Evolutionary conservation across 2,113 vertebrate genomes (phyloP).

Genomic region (Aptenodytes forsteri): DNA sequence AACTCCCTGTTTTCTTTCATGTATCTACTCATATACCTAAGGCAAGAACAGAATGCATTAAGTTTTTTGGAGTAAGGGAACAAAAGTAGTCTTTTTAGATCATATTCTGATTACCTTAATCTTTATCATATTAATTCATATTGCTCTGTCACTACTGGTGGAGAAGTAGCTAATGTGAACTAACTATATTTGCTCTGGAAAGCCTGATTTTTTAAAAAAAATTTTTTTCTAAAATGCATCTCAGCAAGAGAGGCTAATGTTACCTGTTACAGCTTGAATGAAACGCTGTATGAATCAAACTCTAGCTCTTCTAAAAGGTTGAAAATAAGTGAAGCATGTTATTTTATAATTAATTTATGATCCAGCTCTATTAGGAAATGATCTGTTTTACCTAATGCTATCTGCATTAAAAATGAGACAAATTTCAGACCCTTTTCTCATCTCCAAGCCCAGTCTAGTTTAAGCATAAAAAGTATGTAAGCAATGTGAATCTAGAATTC

Average conservation of each 20-base stretch:
- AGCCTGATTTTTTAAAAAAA: neutral
- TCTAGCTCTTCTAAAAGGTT: conserved; percentile 16
- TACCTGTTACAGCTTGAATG: conserved; percentile 55
- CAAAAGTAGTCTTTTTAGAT: neutral
- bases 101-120: conserved; percentile 52
- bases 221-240: conserved; percentile 16
- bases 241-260: conserved; percentile 40
- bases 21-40: neutral
- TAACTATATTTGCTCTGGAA: conserved; percentile 61
- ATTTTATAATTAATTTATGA: neutral
- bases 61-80: neutral
- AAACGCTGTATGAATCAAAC: conserved; percentile 8
- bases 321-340: neutral
- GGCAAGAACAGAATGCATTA: neutral
- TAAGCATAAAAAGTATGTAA: neutral
- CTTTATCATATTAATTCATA: conserved; percentile 17
- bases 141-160: neutral
- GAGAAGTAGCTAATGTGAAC: conserved; percentile 44
- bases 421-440: neutral
- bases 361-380: neutral
- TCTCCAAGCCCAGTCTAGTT: neutral
- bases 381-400: neutral
- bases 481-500: neutral
- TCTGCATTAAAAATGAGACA: neutral
- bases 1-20: neutral